These are phyloP conservation scores for Sialia sialis DNA, from an alignment of 2,113 vertebrate species.

Conservation along the genomic window DNA sequence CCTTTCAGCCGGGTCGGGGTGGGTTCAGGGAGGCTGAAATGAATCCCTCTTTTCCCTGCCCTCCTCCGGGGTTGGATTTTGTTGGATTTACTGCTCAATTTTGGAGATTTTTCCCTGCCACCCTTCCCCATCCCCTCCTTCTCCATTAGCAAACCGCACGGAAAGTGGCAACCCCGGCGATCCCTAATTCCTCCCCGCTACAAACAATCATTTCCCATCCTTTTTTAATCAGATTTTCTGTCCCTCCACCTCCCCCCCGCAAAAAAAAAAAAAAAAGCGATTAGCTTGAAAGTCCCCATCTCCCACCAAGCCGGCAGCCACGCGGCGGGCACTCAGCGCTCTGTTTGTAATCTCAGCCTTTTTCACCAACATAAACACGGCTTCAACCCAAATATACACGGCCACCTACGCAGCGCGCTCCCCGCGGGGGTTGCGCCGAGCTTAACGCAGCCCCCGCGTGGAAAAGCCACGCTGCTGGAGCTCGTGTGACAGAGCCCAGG, in stretches of 20 bases:
- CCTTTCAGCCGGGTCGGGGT: accelerated
- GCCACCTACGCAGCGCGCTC: constrained; percentile 86
- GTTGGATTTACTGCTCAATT: not conserved
- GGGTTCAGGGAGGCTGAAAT: not conserved
- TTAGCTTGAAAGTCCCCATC: constrained; percentile 56
- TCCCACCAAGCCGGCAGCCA: constrained; percentile 65
- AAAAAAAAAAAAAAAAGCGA: constrained; percentile 52
- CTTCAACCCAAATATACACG: constrained; percentile 92
- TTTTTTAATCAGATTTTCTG: not conserved
- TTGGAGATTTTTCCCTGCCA: not conserved
- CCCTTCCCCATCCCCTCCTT: not conserved
- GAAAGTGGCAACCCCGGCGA: not conserved
- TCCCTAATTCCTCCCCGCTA: constrained; percentile 1
- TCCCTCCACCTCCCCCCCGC: not conserved
- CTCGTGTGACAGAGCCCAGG: too few relatives aligned
- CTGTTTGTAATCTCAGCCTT: constrained; percentile 91
- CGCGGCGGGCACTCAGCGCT: constrained; percentile 74
- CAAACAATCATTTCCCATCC: not conserved
- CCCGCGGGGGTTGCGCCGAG: not conserved
- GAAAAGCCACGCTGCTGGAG: not conserved
- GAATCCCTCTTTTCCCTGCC: not conserved
- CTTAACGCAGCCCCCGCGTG: not conserved
- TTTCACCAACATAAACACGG: constrained; percentile 92
- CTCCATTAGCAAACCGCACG: accelerated
- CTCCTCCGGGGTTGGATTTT: not conserved